Evolutionary conservation across 2,797 vertebrate genomes (phyloP).

Genomic region (Heterohyrax brucei): DNA sequence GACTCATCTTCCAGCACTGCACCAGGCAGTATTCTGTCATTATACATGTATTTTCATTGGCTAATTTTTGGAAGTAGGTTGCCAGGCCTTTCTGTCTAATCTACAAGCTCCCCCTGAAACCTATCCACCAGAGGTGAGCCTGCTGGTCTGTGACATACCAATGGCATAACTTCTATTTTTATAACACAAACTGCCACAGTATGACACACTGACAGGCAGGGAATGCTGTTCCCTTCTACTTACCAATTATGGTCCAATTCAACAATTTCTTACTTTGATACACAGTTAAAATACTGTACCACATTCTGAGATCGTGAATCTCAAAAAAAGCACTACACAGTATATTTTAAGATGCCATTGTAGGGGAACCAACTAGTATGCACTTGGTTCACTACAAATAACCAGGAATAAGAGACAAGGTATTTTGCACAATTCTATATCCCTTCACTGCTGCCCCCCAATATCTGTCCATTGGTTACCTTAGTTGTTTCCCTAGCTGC

Average conservation of each 20-base stretch:
- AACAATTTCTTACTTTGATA: background rate
- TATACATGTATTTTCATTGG: background rate
- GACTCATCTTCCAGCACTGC: background rate
- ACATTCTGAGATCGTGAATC: background rate
- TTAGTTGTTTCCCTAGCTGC: background rate
- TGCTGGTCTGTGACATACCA: background rate
- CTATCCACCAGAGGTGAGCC: background rate
- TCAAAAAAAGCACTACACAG: background rate
- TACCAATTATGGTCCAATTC: background rate
- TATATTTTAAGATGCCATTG: background rate
- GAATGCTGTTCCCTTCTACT: background rate
- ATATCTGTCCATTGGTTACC: background rate
- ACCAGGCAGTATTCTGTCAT: background rate
- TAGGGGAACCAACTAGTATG: background rate
- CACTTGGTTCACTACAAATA: background rate
- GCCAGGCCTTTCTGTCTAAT: background rate
- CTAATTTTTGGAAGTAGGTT: background rate
- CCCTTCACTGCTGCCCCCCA: background rate
- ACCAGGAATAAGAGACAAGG: background rate
- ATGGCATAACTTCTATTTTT: background rate
- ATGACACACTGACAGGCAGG: background rate
- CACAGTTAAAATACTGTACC: constrained; percentile 1
- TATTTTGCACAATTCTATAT: constrained; percentile 21
- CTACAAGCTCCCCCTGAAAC: background rate
- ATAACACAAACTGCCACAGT: background rate